Conservation (phyloP, 2,113 vertebrate genomes). For the Brachypodius melanocephalos region DNA sequence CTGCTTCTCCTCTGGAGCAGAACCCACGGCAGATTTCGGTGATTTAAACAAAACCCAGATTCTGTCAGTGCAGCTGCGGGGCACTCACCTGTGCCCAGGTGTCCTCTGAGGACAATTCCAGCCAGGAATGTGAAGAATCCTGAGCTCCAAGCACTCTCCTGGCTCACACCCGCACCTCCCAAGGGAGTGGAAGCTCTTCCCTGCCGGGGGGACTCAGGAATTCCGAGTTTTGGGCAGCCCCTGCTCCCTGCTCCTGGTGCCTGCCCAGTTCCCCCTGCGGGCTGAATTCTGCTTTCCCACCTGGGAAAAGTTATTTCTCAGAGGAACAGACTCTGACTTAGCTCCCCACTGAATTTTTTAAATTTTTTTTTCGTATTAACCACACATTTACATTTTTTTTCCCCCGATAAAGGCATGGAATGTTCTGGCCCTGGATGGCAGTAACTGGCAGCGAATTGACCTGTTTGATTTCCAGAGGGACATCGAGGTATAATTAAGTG, state of each 20-base stretch:
- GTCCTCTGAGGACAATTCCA: neutral
- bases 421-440: slow-evolving; percentile 95
- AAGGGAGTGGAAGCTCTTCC: neutral
- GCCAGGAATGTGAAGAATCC: neutral
- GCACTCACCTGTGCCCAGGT: neutral
- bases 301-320: neutral
- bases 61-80: neutral
- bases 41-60: neutral
- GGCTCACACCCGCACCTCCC: neutral
- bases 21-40: accelerated
- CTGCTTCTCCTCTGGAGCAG: neutral
- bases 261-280: neutral
- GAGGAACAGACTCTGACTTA: neutral
- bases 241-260: neutral
- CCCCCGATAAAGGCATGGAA: slow-evolving; percentile 88
- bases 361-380: slow-evolving; percentile 1
- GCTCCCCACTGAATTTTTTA: neutral
- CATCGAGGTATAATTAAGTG: slow-evolving; percentile 87
- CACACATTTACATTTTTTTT: neutral
- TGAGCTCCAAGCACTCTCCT: accelerated
- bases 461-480: slow-evolving; percentile 99
- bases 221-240: neutral
- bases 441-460: slow-evolving; percentile 99
- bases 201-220: neutral
- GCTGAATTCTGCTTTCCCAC: neutral